Evolutionary conservation across 2,888 invertebrate species (phyloP).

Genomic region (Allolobophora icterica): DNA sequence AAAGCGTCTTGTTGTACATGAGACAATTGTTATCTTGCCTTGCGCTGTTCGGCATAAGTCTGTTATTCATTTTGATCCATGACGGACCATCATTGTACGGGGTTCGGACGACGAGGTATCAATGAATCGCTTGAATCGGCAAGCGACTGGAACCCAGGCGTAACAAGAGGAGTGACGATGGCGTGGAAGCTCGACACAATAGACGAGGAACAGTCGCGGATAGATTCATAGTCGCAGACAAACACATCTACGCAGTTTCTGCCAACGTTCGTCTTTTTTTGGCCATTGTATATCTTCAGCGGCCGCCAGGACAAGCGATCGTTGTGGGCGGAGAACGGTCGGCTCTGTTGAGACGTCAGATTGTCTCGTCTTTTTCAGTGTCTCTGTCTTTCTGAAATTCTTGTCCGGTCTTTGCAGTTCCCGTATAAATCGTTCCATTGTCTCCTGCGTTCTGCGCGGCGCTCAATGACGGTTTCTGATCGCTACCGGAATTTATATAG

Average conservation of each 20-base stretch:
- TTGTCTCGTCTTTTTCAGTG: background rate
- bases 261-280: background rate
- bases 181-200: background rate
- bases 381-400: constrained; percentile 14
- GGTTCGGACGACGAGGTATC: background rate
- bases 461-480: background rate
- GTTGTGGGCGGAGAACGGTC: background rate
- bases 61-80: background rate
- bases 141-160: background rate
- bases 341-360: background rate
- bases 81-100: background rate
- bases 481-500: background rate
- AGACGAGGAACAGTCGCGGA: background rate
- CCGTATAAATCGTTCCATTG: background rate
- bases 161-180: background rate
- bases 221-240: constrained; percentile 17
- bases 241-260: background rate
- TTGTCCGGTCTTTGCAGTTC: background rate
- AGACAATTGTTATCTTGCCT: background rate
- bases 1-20: background rate
- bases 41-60: background rate
- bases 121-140: background rate
- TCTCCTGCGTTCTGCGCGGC: background rate
- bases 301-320: background rate
- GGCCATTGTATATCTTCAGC: background rate